Evolutionary conservation across 2,888 invertebrate species (phyloP).

Genomic region (Leptogaster cylindrica): DNA sequence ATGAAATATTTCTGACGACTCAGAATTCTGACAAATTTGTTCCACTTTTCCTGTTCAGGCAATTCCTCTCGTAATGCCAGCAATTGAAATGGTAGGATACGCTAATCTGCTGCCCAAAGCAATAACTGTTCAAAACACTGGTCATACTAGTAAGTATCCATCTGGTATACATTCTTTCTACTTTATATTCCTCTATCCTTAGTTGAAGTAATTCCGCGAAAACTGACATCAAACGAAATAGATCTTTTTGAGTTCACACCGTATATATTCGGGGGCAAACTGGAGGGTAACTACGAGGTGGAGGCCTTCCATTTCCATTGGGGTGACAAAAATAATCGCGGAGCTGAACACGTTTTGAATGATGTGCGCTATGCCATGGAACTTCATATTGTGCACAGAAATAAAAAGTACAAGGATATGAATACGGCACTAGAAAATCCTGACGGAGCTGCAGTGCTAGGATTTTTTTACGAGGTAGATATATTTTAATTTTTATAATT

Average conservation of each 20-base stretch:
- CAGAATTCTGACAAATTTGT: no score
- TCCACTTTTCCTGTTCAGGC: no score
- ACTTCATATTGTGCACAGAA: slow-evolving; percentile 83
- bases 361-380: slow-evolving; percentile 79
- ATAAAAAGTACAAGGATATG: slow-evolving; percentile 69
- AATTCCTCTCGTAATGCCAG: slow-evolving; percentile 66
- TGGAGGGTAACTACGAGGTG: slow-evolving; percentile 72
- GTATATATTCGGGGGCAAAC: slow-evolving; percentile 65
- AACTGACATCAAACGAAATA: not conserved
- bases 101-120: slow-evolving; percentile 70
- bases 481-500: not conserved
- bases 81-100: slow-evolving; percentile 75
- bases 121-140: slow-evolving; percentile 71
- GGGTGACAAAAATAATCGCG: slow-evolving; percentile 76
- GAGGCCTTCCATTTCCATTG: slow-evolving; percentile 81
- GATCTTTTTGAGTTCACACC: slow-evolving; percentile 50
- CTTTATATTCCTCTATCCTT: not conserved
- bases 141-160: slow-evolving; percentile 65
- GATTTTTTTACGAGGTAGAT: slow-evolving; percentile 75
- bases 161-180: not conserved
- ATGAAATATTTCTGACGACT: no score
- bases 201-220: not conserved
- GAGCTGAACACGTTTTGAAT: slow-evolving; percentile 78
- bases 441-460: slow-evolving; percentile 81
- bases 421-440: slow-evolving; percentile 70